phyloP scores from a whole-genome alignment of 1,140 invertebrate genomes.

The Meloidogyne exigua region DNA sequence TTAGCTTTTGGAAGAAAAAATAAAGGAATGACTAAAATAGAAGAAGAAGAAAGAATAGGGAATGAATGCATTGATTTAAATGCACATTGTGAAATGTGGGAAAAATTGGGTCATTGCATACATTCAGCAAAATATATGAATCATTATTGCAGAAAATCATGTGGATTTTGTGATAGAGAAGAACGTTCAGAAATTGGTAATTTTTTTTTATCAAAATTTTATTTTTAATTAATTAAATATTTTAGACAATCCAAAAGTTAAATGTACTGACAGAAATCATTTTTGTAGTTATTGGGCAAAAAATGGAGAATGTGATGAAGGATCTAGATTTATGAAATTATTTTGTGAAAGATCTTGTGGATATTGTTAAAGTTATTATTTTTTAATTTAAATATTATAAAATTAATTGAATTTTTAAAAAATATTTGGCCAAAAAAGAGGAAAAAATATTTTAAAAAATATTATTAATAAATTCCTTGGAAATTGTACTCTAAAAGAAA shows the following conservation, averaged over 20 bases:
- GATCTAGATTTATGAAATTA: slow-evolving; percentile 63
- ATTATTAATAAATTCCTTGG: too few species aligned
- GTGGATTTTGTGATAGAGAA: slow-evolving; percentile 47
- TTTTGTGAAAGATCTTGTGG: slow-evolving; percentile 61
- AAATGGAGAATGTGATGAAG: slow-evolving; percentile 60
- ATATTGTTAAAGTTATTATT: slow-evolving; percentile 19
- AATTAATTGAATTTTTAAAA: not conserved
- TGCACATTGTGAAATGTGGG: slow-evolving; percentile 64
- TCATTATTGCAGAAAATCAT: slow-evolving; percentile 61
- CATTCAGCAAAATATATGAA: slow-evolving; percentile 62
- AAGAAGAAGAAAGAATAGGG: not conserved
- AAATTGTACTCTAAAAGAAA: too few species aligned
- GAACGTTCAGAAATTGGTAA: not conserved
- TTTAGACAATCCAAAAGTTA: not conserved
- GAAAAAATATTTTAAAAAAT: not conserved
- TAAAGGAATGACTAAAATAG: slow-evolving; percentile 10
- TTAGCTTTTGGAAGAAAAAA: not conserved
- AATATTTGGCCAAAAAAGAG: not conserved
- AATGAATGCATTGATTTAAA: slow-evolving; percentile 60
- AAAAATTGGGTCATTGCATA: slow-evolving; percentile 59
- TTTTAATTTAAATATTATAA: not conserved
- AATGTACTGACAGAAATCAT: slow-evolving; percentile 55
- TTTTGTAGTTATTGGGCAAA: slow-evolving; percentile 63
- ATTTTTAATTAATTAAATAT: not conserved
- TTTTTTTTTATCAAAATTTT: not conserved